Percentiles rank a stretch among this genome's conserved stretches.
phyloP scores from a whole-genome alignment of 2,113 vertebrate genomes.

The Cichladusa arquata region DNA sequence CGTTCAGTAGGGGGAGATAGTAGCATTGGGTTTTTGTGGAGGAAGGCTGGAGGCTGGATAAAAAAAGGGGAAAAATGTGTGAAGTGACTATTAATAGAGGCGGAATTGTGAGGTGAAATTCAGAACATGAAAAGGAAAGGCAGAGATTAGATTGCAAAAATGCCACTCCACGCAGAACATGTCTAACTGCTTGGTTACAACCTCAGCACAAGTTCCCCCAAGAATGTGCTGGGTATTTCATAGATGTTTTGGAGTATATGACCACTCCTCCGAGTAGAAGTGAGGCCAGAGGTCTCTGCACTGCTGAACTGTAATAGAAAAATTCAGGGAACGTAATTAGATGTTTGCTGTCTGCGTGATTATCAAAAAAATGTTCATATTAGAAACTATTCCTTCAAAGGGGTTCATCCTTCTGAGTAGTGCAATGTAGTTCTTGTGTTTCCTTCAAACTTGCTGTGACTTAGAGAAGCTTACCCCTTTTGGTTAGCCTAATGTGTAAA shows the following conservation, averaged over 20 bases:
- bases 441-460: constrained; percentile 45
- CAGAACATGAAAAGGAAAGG: constrained; percentile 45
- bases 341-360: neutral
- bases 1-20: constrained; percentile 56
- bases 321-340: neutral
- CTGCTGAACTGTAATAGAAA: neutral
- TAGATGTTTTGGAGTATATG: neutral
- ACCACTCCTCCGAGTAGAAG: neutral
- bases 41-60: constrained; percentile 1
- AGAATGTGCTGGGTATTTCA: neutral
- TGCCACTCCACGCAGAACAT: neutral
- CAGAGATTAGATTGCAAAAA: constrained; percentile 34
- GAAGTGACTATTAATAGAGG: constrained; percentile 37
- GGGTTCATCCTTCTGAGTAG: neutral
- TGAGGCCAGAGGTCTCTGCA: neutral
- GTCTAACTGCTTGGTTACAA: neutral
- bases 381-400: constrained; percentile 21
- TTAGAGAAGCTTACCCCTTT: constrained; percentile 26
- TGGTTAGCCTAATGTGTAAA: constrained; percentile 3
- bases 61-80: constrained; percentile 9
- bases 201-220: neutral
- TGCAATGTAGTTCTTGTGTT: neutral
- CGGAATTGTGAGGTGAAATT: constrained; percentile 39
- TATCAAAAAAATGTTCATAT: neutral
- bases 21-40: constrained; percentile 50